Percentiles rank a stretch among this genome's conserved stretches.
These are phyloP conservation scores for Buceros bicornis DNA, from an alignment of 2,797 vertebrate genomes.

Conservation along the genomic window DNA sequence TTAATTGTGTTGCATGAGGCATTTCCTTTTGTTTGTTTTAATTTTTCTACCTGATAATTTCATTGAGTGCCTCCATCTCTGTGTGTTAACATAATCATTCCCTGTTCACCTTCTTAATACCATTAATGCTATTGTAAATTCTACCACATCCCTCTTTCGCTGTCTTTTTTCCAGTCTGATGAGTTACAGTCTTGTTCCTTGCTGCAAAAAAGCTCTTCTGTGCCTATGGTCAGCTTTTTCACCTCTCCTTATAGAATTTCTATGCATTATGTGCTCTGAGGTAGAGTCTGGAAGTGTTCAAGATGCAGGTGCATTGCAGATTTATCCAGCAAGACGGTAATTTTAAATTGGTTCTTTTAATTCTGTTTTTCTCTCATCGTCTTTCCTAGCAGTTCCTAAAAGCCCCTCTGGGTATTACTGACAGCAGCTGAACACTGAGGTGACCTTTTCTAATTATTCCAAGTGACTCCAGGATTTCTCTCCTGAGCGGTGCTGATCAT, in stretches of 20 bases:
- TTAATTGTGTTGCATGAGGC: neutral
- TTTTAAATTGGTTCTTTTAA: neutral
- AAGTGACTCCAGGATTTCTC: conserved; percentile 34
- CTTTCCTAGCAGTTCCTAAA: conserved; percentile 13
- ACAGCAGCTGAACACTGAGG: neutral
- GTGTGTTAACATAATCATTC: neutral
- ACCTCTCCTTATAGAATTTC: neutral
- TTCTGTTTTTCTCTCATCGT: conserved; percentile 1
- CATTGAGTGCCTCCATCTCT: neutral
- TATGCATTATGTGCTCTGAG: neutral
- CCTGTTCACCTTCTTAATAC: neutral
- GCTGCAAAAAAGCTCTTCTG: neutral
- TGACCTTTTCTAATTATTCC: conserved; percentile 34
- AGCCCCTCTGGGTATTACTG: conserved; percentile 14
- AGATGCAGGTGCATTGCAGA: neutral
- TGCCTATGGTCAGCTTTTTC: neutral
- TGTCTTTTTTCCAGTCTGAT: neutral
- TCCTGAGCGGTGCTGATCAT: neutral
- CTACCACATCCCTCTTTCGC: neutral
- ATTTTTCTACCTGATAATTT: neutral
- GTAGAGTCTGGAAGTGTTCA: neutral
- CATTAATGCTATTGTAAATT: neutral
- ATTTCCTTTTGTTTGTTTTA: neutral
- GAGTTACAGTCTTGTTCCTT: neutral
- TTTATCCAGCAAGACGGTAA: neutral